Percentiles rank a stretch among this genome's conserved stretches.
phyloP scores from a whole-genome alignment of 2,888 invertebrate species.

The Tuta absoluta region DNA sequence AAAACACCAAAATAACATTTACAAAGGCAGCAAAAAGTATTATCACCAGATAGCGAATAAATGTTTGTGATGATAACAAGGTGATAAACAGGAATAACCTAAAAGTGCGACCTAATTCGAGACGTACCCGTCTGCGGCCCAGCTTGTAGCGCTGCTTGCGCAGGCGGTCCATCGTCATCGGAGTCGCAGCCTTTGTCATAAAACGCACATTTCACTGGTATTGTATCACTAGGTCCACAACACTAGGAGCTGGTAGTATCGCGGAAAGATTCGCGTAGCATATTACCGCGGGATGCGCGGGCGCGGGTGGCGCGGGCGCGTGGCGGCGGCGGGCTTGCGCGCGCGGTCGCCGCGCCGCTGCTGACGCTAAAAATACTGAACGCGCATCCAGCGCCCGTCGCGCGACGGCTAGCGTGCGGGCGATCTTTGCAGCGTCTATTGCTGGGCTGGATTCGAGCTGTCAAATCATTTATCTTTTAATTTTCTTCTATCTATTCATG shows the following conservation, averaged over 20 bases:
- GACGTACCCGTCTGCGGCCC: constrained; percentile 57
- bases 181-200: constrained; percentile 71
- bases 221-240: constrained; percentile 27
- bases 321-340: constrained; percentile 32
- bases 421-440: constrained; percentile 12
- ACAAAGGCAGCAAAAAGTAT: background rate
- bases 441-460: constrained; percentile 6
- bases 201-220: constrained; percentile 54
- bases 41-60: background rate
- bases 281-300: constrained; percentile 32
- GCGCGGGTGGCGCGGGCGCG: constrained; percentile 27
- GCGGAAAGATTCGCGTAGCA: constrained; percentile 5
- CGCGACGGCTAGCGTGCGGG: constrained; percentile 27
- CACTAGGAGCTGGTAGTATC: background rate
- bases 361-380: constrained; percentile 70
- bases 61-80: background rate
- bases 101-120: constrained; percentile 31
- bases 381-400: constrained; percentile 37
- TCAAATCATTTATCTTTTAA: background rate
- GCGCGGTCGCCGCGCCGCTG: constrained; percentile 60
- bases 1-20: background rate
- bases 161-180: constrained; percentile 61
- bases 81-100: constrained; percentile 46
- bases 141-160: constrained; percentile 61
- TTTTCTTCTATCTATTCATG: too few species aligned